A percentile compares a stretch with the other conserved stretches of the same genome.
Conservation (phyloP, 2,797 vertebrate species). For the Anguilla megastoma region DNA sequence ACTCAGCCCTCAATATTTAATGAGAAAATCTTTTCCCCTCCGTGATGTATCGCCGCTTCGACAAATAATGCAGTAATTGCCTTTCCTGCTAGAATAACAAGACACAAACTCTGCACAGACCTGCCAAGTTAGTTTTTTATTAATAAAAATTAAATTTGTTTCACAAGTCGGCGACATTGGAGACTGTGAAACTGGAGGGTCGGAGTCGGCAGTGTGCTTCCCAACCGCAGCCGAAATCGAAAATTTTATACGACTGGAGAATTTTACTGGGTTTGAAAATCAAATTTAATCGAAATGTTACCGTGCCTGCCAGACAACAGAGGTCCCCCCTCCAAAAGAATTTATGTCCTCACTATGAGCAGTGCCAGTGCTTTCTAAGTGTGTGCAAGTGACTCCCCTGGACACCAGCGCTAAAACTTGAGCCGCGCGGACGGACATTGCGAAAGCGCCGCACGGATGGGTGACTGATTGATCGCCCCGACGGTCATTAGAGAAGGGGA, state of each 20-base stretch:
- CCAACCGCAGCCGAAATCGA: neutral
- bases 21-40: slow-evolving; percentile 45
- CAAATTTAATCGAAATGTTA: neutral
- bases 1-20: slow-evolving; percentile 53
- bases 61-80: slow-evolving; percentile 43
- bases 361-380: neutral
- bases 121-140: neutral
- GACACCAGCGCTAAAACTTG: neutral
- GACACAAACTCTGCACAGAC: slow-evolving; percentile 31
- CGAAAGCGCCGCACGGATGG: neutral
- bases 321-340: neutral
- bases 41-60: slow-evolving; percentile 41
- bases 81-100: slow-evolving; percentile 38
- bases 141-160: neutral
- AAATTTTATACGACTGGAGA: neutral
- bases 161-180: neutral
- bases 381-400: neutral
- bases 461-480: neutral
- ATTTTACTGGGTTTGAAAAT: neutral
- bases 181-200: neutral
- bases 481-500: neutral
- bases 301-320: neutral
- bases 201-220: neutral
- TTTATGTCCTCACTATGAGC: neutral
- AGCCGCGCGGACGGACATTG: neutral